These are phyloP conservation scores for Melanostigma gelatinosum DNA, from an alignment of 2,113 vertebrate genomes.

Conservation along the genomic window DNA sequence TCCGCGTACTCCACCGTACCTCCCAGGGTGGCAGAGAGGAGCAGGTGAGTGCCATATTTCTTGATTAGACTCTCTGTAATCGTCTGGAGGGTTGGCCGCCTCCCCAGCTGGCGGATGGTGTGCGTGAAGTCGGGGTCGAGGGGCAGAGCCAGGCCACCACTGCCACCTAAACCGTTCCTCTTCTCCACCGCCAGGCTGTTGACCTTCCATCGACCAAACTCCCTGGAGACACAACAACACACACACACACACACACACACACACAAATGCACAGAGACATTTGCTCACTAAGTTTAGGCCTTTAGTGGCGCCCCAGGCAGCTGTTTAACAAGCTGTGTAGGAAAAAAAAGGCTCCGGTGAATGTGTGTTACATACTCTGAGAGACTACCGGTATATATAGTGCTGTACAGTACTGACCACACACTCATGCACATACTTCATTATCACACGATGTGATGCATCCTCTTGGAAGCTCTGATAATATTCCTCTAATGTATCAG, in stretches of 20 bases:
- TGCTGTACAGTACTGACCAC: neutral
- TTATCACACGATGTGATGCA: constrained; percentile 6
- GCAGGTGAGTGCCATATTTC: constrained; percentile 87
- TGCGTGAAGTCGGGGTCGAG: constrained; percentile 85
- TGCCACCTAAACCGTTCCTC: constrained; percentile 67
- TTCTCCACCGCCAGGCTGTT: constrained; percentile 86
- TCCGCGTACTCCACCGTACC: constrained; percentile 69
- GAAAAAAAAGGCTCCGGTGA: neutral
- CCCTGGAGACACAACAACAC: constrained; percentile 71
- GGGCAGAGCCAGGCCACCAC: constrained; percentile 75
- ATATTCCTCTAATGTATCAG: neutral
- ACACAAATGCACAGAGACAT: constrained; percentile 24
- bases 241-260: constrained; percentile 45
- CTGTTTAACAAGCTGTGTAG: constrained; percentile 41
- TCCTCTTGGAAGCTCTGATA: neutral
- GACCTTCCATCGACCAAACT: constrained; percentile 89
- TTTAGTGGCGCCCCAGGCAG: constrained; percentile 10
- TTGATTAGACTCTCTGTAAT: constrained; percentile 86
- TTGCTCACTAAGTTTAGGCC: constrained; percentile 18
- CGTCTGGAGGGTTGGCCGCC: constrained; percentile 81
- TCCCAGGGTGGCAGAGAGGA: constrained; percentile 85
- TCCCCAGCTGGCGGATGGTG: constrained; percentile 83
- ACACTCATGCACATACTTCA: neutral
- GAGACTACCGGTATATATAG: neutral
- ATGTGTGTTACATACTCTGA: neutral